Base-by-base conservation (phyloP, 2,113 vertebrate species). In the Salvator merianae region DNA sequence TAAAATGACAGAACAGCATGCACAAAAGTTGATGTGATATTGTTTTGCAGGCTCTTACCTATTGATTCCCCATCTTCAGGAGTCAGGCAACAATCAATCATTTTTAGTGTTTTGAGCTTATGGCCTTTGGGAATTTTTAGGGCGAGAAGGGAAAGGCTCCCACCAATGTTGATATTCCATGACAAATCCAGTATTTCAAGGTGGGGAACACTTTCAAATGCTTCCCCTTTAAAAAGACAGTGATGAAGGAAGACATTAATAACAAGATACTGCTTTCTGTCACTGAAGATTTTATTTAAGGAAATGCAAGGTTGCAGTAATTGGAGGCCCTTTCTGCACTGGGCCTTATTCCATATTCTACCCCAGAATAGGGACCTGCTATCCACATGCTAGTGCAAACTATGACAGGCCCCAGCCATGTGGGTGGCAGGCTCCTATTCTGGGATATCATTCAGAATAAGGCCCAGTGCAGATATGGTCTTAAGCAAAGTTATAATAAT, bases 181-280 rank as follows among this genome's bases (percentile, higher is more conserved):
- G 97, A 99, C 85, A 99, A 93, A 92, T 97, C 97, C 66, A 99
- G 83, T 86, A 96, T 88, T 93, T 98, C 97, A 86, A 98, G 88
- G 5, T 96, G 92, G 68, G 96, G 96, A 53, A 95, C 26, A 13
- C 40, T 82, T 88, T 90, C 88, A 84, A 98, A 93, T 47, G 94
- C 92, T 5, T 97, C 96, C 68, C 97, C 98, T 98, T 76, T 81
- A 89, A 92, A 6, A 84, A 79, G 89, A 24, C 32, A 73, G 55
- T 18, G 55, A 16, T 59, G 55, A 59, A 59, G 14, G 55, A 59
- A 5, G 5, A 4, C 14, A 59, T 59, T 59, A 59, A 59, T 59
- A 59, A 20, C 55, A 59, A 59, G 20, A 59, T 20, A 20, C 16
- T 59, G 55, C 20, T 59, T 59, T 59, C 18, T 16, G 55, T 1